Evolutionary conservation across 2,113 vertebrate species (phyloP), one percentile per base, ranked within the genome.

Genomic region (Psephotus haematonotus): DNA sequence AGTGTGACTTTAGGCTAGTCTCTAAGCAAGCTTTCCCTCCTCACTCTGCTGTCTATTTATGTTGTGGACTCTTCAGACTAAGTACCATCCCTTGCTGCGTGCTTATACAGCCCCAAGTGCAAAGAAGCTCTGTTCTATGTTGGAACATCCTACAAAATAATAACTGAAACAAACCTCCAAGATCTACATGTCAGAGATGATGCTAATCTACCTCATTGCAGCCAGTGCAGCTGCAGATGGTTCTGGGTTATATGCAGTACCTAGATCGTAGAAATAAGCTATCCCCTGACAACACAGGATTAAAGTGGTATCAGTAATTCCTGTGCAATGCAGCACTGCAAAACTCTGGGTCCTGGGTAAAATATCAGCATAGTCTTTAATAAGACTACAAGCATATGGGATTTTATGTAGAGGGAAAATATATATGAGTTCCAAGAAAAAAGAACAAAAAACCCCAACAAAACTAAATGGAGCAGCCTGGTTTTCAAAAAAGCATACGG

Each of bases 1-100:
- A 84, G 69, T 86, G 59, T 88, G 46, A 92, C 68, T 93, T 88
- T 43, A 93, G 74, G 84, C 78, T 79, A 82, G 39, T 29, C 39
- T 93, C 67, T 63, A 23, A 85, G 90, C 63, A 91, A 93, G n/a
- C 0, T 74, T 88, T 84, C 23, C 28, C 46, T 92, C 43, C 11
- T 17, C 35, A 55, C 14, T 77, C 25, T 41, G 39, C 60, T 76
- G 22, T 70, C 67, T 95, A n/a, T 80, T 94, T 67, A 80, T 83
- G 46, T 11, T 74, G n/a, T 52, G 88, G 55, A 57, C 11, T 63
- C 41, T 95, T 86, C 46, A 82, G n/a, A 65, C 35, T 17, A 76
- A 35, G 25, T 44, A 59, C 24, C 2, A 5, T 35, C 31, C 33
- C 57, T 72, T 69, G 11, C 7, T 84, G 16, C 14, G 14, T 44